Conservation (phyloP, 2,888 invertebrate species). For the Miltochrista miniata region DNA sequence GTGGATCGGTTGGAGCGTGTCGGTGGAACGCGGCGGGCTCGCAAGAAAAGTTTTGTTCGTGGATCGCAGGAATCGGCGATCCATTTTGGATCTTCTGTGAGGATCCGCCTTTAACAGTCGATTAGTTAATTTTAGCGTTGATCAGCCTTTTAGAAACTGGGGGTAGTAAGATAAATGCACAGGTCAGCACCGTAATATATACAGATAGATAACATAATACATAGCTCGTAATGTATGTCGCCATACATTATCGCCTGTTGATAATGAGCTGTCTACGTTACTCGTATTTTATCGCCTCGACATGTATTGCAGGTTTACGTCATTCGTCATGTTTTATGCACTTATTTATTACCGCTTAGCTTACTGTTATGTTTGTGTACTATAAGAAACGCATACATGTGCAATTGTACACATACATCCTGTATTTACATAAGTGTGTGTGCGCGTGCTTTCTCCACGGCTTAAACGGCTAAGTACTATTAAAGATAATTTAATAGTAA, state of each 20-base stretch:
- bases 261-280: conserved; percentile 14
- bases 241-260: conserved; percentile 14
- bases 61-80: no score
- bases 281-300: conserved; percentile 17
- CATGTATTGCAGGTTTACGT: conserved; percentile 16
- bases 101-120: no score
- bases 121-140: no score
- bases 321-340: conserved; percentile 15
- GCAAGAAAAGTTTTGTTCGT: no score
- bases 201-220: conserved; percentile 4
- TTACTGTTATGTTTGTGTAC: not conserved
- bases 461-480: no score
- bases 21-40: no score
- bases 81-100: no score
- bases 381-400: not conserved
- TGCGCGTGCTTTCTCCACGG: not conserved
- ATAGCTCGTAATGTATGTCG: conserved; percentile 10
- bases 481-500: no score
- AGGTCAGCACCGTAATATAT: no score
- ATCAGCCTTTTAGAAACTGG: no score
- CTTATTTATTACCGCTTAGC: conserved; percentile 22
- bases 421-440: not conserved
- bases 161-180: no score
- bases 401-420: not conserved
- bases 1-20: no score